Percentiles rank a stretch among this genome's conserved stretches.
Conservation (phyloP, 1,140 invertebrate species). For the Scylla paramamosain region DNA sequence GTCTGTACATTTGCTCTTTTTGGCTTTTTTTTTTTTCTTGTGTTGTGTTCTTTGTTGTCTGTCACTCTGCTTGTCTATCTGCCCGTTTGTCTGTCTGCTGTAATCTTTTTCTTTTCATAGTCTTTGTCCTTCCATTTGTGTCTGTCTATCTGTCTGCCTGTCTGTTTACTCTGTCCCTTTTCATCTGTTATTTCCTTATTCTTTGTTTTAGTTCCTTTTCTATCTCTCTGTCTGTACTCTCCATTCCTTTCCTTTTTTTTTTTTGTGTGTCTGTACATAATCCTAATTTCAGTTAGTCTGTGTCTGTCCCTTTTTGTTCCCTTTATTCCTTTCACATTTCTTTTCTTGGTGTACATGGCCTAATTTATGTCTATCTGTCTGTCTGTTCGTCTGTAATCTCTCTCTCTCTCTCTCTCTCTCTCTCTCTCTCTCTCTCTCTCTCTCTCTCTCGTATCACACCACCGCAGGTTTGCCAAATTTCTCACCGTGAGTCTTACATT, state of each 20-base stretch:
- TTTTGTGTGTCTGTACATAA: too few relatives aligned
- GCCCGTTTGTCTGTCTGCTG: too few relatives aligned
- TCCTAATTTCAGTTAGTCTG: not conserved
- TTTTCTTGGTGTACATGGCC: not conserved
- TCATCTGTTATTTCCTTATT: not conserved
- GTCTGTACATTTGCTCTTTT: too few relatives aligned
- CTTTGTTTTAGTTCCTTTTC: not conserved
- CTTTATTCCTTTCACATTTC: not conserved
- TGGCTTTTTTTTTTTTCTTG: not conserved
- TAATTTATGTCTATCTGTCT: not conserved
- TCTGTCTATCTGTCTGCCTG: not conserved
- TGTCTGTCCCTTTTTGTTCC: not conserved
- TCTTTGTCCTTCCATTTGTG: not conserved
- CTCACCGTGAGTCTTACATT: constrained; percentile 69
- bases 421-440: constrained; percentile 14
- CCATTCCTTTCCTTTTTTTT: not conserved
- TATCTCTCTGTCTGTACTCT: too few relatives aligned
- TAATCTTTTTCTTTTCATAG: not conserved
- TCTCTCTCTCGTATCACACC: not conserved
- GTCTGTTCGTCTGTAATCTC: constrained; percentile 48
- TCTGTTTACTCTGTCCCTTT: not conserved
- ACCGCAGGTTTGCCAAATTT: constrained; percentile 33
- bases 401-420: constrained; percentile 38
- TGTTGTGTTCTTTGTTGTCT: too few relatives aligned
- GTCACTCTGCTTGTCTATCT: not conserved